phyloP scores from a whole-genome alignment of 2,797 vertebrate species.

The Pitangus sulphuratus region DNA sequence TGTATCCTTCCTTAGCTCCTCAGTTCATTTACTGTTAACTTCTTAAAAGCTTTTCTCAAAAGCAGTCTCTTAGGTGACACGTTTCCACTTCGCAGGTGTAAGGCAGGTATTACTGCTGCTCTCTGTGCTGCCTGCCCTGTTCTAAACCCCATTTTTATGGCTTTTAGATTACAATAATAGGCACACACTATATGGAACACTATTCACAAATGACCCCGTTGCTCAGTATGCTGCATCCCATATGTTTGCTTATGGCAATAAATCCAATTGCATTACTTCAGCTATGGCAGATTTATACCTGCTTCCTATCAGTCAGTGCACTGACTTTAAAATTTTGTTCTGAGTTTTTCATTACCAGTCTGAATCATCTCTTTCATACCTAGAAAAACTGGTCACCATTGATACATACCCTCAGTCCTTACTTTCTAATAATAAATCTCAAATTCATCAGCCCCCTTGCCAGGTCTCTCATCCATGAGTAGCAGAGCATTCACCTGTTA shows the following conservation, averaged over 20 bases:
- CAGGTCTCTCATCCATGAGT: slow-evolving; percentile 70
- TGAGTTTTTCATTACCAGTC: slow-evolving; percentile 74
- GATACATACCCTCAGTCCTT: slow-evolving; percentile 69
- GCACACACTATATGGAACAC: not conserved
- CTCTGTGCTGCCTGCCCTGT: not conserved
- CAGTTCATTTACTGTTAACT: slow-evolving; percentile 47
- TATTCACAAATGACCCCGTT: slow-evolving; percentile 43
- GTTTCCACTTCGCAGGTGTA: not conserved
- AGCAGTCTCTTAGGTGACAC: not conserved
- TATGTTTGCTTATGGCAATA: slow-evolving; percentile 61
- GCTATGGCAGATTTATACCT: slow-evolving; percentile 70
- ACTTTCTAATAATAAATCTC: slow-evolving; percentile 79
- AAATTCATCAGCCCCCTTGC: slow-evolving; percentile 77
- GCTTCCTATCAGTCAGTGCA: slow-evolving; percentile 69
- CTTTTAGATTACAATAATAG: slow-evolving; percentile 56
- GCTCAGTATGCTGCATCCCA: slow-evolving; percentile 38
- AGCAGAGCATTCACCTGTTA: slow-evolving; percentile 75
- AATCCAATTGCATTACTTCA: slow-evolving; percentile 69
- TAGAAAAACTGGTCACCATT: slow-evolving; percentile 68
- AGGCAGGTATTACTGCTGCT: slow-evolving; percentile 14
- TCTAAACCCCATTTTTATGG: slow-evolving; percentile 40
- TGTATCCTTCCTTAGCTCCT: not conserved
- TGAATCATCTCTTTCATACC: slow-evolving; percentile 67
- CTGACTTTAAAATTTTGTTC: slow-evolving; percentile 75
- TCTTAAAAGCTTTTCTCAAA: slow-evolving; percentile 55